Conservation (phyloP, 2,113 vertebrate genomes). For the Polypterus senegalus region DNA sequence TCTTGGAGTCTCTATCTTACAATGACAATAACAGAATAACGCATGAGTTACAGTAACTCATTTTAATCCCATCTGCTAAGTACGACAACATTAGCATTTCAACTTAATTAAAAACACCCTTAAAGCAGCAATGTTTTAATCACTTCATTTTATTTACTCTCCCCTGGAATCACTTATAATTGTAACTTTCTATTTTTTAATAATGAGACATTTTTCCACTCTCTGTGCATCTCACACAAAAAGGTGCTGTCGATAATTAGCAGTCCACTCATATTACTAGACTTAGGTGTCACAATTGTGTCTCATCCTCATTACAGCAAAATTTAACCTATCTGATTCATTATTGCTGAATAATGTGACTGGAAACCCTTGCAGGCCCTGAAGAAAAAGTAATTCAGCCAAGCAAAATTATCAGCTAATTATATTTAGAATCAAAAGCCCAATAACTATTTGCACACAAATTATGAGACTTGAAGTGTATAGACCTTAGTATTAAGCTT, state of each 20-base stretch:
- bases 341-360: constrained; percentile 74
- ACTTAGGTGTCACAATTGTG: constrained; percentile 72
- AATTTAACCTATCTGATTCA: constrained; percentile 77
- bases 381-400: constrained; percentile 74
- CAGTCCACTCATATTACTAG: constrained; percentile 68
- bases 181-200: constrained; percentile 78
- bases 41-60: constrained; percentile 98
- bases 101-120: constrained; percentile 96
- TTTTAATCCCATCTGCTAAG: constrained; percentile 99
- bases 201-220: constrained; percentile 63
- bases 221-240: constrained; percentile 58
- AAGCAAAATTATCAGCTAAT: constrained; percentile 76
- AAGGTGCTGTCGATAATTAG: constrained; percentile 70
- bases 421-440: constrained; percentile 87
- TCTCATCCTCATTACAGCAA: constrained; percentile 75
- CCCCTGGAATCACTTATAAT: constrained; percentile 69
- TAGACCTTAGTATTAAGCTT: constrained; percentile 99
- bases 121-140: constrained; percentile 94
- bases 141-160: constrained; percentile 94
- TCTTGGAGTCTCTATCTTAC: constrained; percentile 76
- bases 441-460: constrained; percentile 92
- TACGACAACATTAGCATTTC: constrained; percentile 99
- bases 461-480: constrained; percentile 95
- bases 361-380: constrained; percentile 69
- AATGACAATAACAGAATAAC: constrained; percentile 92